Percentiles rank a stretch among this genome's conserved stretches.
Conservation (phyloP, 92 coral and sea anemone species). For the Porites cylindrica region DNA sequence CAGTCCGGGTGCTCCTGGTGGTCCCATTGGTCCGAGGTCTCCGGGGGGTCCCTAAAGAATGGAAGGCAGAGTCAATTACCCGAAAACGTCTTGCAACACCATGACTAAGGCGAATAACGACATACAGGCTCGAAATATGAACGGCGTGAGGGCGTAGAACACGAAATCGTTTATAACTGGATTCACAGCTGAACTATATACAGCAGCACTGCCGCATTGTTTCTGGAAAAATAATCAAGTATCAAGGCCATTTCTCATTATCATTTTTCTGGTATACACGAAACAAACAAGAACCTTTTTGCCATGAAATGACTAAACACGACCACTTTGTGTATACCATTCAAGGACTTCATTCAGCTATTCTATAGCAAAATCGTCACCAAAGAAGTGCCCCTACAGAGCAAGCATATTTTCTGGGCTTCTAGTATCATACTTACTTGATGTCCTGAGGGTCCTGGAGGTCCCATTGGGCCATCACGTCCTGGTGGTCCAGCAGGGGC, state of each 20-base stretch:
- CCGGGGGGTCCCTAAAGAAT: constrained; percentile 92
- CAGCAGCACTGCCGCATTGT: too few species aligned
- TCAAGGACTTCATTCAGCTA: too few species aligned
- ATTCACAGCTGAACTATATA: too few species aligned
- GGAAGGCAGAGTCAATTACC: not conserved
- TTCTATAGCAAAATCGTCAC: not conserved
- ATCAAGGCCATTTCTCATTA: too few species aligned
- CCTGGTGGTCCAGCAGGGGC: constrained; percentile 98
- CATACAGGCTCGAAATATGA: not conserved
- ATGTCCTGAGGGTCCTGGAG: constrained; percentile 98
- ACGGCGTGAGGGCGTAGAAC: not conserved
- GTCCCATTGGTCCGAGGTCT: constrained; percentile 96
- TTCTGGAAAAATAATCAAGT: too few species aligned
- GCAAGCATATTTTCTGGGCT: not conserved
- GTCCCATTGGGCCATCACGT: constrained; percentile 99
- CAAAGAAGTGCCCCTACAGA: not conserved
- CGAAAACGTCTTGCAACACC: too few species aligned
- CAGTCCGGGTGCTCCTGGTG: constrained; percentile 90
- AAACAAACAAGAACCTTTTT: too few species aligned
- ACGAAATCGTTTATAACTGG: too few species aligned
- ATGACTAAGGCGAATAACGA: too few species aligned
- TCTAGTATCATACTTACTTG: constrained; percentile 48
- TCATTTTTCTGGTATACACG: too few species aligned
- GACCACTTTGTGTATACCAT: too few species aligned
- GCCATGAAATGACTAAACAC: too few species aligned